Evolutionary conservation across 1,140 invertebrate species (phyloP), one percentile per base, ranked within the genome.

Genomic region (Drosophila erecta): DNA sequence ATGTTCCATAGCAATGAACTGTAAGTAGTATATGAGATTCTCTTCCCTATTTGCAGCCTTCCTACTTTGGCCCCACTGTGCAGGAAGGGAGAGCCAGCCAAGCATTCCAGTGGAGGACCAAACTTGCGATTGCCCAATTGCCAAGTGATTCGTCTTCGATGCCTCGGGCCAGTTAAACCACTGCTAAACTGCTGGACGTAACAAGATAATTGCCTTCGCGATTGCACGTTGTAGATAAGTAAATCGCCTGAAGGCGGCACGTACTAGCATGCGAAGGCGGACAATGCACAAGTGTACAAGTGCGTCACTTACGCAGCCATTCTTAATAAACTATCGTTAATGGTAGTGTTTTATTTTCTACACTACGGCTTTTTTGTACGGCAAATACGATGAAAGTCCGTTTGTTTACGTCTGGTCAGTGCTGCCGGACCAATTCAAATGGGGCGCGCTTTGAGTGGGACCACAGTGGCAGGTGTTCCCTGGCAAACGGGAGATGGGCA

Each of bases 171-270:
- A 17, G 43, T 60, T 38, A n/a, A 51, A 20, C 58, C 33, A 27
- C 22, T 27, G 37, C 30, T 30, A 30, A 30, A 8, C 24, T 24
- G 46, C 6, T n/a, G 46, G 22, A 27, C 35, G 51, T 11, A 60
- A 27, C 35, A 40, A n/a, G 47, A 60, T 51, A 40, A 51, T 51
- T 49, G 22, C 33, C 10, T 11, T 22, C 15, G 6, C 35, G 47
- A 60, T 51, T 24, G 58, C 46, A 51, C 58, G 46, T 53, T 17
- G 7, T 15, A 33, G 58, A 61, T 61, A 61, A 33, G n/a, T 41
- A n/a, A 61, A 41, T 15, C 47, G 11, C 7, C n/a, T 61, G 6
- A 61, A 33, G 22, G 15, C 24, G 49, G 47, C 58, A 61, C 49
- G 47, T 61, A 53, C 37, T 30, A 17, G 22, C 57, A 17, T 10